Evolutionary conservation across 1,140 invertebrate genomes (phyloP), one percentile per base, ranked within the genome.

Genomic region (Neuroterus valhalla): DNA sequence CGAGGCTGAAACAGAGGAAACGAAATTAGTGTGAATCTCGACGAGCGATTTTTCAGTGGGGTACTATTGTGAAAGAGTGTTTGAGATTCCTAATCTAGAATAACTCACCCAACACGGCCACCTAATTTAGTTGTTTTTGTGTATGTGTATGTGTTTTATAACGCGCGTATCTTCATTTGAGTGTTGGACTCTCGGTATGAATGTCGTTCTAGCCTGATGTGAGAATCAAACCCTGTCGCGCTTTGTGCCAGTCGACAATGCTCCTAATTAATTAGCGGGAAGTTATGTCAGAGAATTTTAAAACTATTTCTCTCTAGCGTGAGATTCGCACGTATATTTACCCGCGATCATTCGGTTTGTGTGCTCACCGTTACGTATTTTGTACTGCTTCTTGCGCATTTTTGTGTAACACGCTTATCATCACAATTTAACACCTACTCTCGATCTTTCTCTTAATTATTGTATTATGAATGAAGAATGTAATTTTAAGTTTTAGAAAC

Each of bases 281-380:
- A 86, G 86, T 89, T 89, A 89, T 89, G 86, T 89, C 87, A 89
- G 83, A 86, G 79, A 85, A 84, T 85, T 85, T 86, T 86, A 76
- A 85, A 85, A 82, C 76, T 85, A 85, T 84, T 87, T 85, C 78
- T 68, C 78, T 82, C 83, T 78, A 74, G 77, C 78, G 72, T 74
- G 78, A 78, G 78, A 77, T 83, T 87, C 83, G 78, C 86, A 86
- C 84, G 84, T 72, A 68, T 55, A 67, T 79, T 76, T 78, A 74
- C 69, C 38, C 71, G 45, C 42, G 66, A 78, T 74, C 74, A 75
- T 70, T 74, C 45, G n/a, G 70, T 66, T 76, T 74, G 71, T 71
- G 75, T 74, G 75, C 75, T 73, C 21, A 31, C 67, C 72, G 71
- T 80, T 77, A 80, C 76, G 74, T 80, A 45, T 77, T 38, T 79